These are phyloP conservation scores for Trematomus loennbergii DNA, from an alignment of 2,113 vertebrate genomes.

Conservation along the genomic window DNA sequence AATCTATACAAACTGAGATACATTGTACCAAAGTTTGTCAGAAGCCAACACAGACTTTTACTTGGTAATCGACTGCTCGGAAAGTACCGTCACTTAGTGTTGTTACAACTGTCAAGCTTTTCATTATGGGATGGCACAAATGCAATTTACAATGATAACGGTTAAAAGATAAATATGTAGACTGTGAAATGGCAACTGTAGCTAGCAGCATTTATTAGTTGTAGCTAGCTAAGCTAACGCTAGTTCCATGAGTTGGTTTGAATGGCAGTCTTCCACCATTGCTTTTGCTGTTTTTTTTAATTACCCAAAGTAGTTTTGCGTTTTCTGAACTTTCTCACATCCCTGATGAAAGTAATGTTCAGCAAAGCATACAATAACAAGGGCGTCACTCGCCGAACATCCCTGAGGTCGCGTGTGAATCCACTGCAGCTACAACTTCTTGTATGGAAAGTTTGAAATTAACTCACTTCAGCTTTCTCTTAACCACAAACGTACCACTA, in stretches of 20 bases:
- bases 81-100: neutral
- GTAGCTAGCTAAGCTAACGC: neutral
- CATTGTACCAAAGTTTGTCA: neutral
- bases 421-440: neutral
- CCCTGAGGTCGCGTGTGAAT: neutral
- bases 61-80: neutral
- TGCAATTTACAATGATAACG: neutral
- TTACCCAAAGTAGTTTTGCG: constrained; percentile 26
- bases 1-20: neutral
- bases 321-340: constrained; percentile 39
- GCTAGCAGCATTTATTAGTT: neutral
- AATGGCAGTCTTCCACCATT: neutral
- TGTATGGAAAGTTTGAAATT: constrained; percentile 45
- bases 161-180: no score
- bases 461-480: constrained; percentile 37
- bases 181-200: neutral
- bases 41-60: neutral
- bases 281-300: no score
- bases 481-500: constrained; percentile 45
- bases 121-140: neutral
- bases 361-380: constrained; percentile 45
- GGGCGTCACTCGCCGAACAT: constrained; percentile 16
- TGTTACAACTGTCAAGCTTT: neutral
- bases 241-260: neutral
- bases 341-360: constrained; percentile 29